A percentile compares a stretch with the other conserved stretches of the same genome.
phyloP scores from a whole-genome alignment of 2,797 vertebrate species.

The Urosaurus nigricauda region DNA sequence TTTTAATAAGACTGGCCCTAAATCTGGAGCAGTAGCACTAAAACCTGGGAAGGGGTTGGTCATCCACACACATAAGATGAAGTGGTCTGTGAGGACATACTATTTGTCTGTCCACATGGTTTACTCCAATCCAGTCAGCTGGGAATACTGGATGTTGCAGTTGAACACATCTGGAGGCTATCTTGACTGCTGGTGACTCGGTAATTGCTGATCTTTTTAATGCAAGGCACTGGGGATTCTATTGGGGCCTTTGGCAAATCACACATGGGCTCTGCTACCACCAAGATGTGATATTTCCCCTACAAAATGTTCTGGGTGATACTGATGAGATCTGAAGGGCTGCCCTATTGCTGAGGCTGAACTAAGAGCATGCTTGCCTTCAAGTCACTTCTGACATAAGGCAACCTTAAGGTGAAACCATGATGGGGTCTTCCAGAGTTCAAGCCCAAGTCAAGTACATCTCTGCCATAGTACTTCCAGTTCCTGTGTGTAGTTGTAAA shows the following conservation, averaged over 20 bases:
- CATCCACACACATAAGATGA: background rate
- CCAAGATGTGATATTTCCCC: background rate
- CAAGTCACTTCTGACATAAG: too few relatives aligned
- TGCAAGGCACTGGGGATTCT: background rate
- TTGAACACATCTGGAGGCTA: background rate
- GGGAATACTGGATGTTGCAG: background rate
- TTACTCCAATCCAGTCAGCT: too few relatives aligned
- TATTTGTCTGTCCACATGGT: background rate
- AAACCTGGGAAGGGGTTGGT: background rate
- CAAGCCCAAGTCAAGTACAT: too few relatives aligned
- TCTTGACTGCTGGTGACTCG: background rate
- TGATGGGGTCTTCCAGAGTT: too few relatives aligned
- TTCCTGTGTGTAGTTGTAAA: too few relatives aligned
- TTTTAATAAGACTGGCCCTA: background rate
- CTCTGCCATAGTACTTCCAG: too few relatives aligned
- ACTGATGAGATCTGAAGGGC: background rate
- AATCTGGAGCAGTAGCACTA: background rate
- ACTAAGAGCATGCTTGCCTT: background rate
- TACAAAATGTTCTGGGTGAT: background rate
- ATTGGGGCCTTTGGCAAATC: background rate
- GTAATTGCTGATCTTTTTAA: background rate
- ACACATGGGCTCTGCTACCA: background rate
- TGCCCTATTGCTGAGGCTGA: background rate
- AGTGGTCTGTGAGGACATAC: background rate
- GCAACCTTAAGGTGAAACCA: too few relatives aligned